Percentiles rank a stretch among this genome's conserved stretches.
These are phyloP conservation scores for Drosophila nr. medialis DNA, from an alignment of 2,888 invertebrate genomes.

Conservation along the genomic window DNA sequence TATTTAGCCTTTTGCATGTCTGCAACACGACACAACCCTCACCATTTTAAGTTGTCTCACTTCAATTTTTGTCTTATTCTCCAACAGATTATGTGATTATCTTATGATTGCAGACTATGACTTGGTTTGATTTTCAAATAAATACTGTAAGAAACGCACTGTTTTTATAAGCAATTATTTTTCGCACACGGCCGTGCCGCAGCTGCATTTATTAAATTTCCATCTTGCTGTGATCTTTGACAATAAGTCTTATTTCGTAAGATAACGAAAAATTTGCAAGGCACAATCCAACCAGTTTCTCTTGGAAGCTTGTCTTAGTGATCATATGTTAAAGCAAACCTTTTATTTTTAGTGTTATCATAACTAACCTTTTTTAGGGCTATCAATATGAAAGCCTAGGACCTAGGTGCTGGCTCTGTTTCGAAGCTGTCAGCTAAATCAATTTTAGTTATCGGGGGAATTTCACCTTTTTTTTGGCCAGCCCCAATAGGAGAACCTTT, in stretches of 20 bases:
- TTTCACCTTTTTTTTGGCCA: constrained; percentile 28
- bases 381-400: constrained; percentile 31
- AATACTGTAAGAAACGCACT: background rate
- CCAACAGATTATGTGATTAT: background rate
- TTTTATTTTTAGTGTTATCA: background rate
- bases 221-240: background rate
- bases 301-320: background rate
- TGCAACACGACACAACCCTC: background rate
- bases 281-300: background rate
- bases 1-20: background rate
- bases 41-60: background rate
- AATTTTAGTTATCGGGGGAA: constrained; percentile 48
- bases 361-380: constrained; percentile 35
- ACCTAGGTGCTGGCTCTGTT: constrained; percentile 26
- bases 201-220: background rate
- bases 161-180: background rate
- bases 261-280: background rate
- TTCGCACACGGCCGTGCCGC: background rate
- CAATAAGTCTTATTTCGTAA: background rate
- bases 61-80: background rate
- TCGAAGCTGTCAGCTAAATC: constrained; percentile 61
- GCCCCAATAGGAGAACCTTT: constrained; percentile 70
- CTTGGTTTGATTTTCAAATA: background rate
- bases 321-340: background rate
- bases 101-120: background rate